These are phyloP conservation scores for Nothocercus nigrocapillus DNA, from an alignment of 2,113 vertebrate genomes.

Conservation along the genomic window DNA sequence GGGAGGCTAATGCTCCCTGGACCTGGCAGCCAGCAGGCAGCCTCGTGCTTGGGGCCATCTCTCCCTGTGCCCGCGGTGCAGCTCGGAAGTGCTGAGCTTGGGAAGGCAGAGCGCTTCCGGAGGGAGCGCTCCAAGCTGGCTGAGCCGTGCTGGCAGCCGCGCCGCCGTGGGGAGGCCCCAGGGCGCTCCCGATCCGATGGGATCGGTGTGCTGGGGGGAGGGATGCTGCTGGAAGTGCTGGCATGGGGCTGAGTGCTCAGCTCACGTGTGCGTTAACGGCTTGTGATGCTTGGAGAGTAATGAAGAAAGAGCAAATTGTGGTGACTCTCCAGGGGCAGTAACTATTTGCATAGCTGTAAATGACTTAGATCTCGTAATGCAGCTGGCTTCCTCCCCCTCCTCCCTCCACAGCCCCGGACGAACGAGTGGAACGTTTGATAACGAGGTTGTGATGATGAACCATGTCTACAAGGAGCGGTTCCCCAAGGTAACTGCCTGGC, in stretches of 20 bases:
- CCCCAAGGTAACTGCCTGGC: conserved; percentile 86
- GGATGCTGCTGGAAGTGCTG: neutral
- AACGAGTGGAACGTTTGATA: conserved; percentile 88
- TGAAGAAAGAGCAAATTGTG: neutral
- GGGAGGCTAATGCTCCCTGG: neutral
- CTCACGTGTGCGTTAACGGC: neutral
- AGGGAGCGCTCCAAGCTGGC: neutral
- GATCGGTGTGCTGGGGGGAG: neutral
- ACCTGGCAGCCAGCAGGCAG: neutral
- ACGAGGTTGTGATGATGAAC: conserved; percentile 98
- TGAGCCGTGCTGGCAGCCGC: neutral
- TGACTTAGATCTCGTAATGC: rapidly evolving
- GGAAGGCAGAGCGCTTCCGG: neutral
- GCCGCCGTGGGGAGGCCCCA: neutral
- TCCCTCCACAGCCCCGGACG: conserved; percentile 86
- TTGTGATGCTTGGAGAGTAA: neutral
- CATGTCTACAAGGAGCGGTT: conserved; percentile 97
- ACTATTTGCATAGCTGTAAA: neutral
- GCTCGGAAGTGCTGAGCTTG: neutral
- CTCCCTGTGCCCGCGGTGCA: neutral
- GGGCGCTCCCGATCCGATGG: too few relatives aligned
- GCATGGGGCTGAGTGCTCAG: neutral
- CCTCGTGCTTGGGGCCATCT: neutral
- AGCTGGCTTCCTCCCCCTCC: neutral
- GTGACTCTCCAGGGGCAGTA: neutral